These are phyloP conservation scores for Pristionchus exspectatus DNA, from an alignment of 2,888 invertebrate genomes.

Conservation along the genomic window DNA sequence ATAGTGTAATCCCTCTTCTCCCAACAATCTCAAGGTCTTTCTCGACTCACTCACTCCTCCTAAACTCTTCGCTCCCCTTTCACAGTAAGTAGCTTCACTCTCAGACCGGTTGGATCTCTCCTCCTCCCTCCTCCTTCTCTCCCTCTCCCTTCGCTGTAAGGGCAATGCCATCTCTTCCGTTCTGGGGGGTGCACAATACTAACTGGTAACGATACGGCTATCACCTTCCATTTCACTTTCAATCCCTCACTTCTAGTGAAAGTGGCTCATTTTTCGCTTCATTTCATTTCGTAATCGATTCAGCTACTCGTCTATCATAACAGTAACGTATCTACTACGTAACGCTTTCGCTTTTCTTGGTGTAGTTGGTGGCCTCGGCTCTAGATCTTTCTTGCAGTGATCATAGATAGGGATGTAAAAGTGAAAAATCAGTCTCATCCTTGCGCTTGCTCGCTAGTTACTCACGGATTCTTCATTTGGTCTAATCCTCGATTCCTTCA, in stretches of 20 bases:
- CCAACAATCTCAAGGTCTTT: constrained; percentile 26
- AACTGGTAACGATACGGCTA: constrained; percentile 17
- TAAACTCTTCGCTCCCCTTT: not conserved
- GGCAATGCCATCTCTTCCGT: constrained; percentile 24
- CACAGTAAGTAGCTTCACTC: constrained; percentile 43
- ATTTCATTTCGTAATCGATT: not conserved
- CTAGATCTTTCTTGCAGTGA: too few relatives aligned
- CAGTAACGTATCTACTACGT: not conserved
- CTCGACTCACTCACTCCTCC: not conserved
- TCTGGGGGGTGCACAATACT: constrained; percentile 8
- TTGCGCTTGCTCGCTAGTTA: too few relatives aligned
- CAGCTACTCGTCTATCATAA: not conserved
- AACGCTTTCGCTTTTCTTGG: too few relatives aligned
- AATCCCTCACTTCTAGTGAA: not conserved
- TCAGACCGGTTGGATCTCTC: constrained; percentile 37
- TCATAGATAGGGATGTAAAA: too few relatives aligned
- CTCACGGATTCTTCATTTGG: too few relatives aligned
- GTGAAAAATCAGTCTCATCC: too few relatives aligned
- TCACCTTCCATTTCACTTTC: constrained; percentile 18
- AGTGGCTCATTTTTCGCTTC: not conserved
- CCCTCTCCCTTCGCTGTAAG: not conserved
- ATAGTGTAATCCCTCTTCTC: constrained; percentile 4
- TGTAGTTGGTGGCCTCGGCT: too few relatives aligned
- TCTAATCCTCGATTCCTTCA: too few relatives aligned
- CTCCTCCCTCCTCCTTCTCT: not conserved